Evolutionary conservation across 1,140 invertebrate species (phyloP), one percentile per base, ranked within the genome.

Genomic region (Solen grandis): DNA sequence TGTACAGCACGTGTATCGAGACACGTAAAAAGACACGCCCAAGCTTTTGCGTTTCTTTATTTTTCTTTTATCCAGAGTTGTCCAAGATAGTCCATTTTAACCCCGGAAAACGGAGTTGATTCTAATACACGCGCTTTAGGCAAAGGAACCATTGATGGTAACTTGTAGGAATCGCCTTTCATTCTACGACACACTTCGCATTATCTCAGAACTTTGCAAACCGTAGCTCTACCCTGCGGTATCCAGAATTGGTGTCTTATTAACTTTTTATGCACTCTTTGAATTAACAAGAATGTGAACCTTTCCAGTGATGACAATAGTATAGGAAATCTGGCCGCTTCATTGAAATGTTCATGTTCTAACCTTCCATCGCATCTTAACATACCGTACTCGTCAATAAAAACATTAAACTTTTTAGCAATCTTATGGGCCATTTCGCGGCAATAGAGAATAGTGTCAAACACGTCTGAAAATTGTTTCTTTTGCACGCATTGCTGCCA

Each of bases 111-210:
- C 38, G 69, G 69, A 19, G 52, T 52, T 27, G 46, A 27, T 54
- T 38, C 35, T 3, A 38, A 38, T 25, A 68, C 65, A 2, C 65
- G 13, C 52, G n/a, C 25, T 50, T 25, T 5, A 16, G 65, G 65
- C 19, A 27, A 50, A 2, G 65, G n/a, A 5, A 27, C 25, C 65
- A 68, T 68, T 13, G n/a, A 46, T 2, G 65, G 36, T 33, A 68
- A 33, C 36, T 68, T 68, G n/a, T 50, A 68, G 29, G 65, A 10
- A 4, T 46, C 65, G 31, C 65, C 36, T 50, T 68, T 46, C 5
- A 22, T 76, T 65, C 35, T 65, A 63, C 52, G 75, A 82, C 75
- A 78, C 3, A 52, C 22, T 54, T 16, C 0, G 31, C 76, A 79
- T 16, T 3, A 5, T 27, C 29, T 1, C 50, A 79, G 52, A 1